Base-by-base conservation (phyloP, 2,888 invertebrate genomes). In the Oeneis ivallda region DNA sequence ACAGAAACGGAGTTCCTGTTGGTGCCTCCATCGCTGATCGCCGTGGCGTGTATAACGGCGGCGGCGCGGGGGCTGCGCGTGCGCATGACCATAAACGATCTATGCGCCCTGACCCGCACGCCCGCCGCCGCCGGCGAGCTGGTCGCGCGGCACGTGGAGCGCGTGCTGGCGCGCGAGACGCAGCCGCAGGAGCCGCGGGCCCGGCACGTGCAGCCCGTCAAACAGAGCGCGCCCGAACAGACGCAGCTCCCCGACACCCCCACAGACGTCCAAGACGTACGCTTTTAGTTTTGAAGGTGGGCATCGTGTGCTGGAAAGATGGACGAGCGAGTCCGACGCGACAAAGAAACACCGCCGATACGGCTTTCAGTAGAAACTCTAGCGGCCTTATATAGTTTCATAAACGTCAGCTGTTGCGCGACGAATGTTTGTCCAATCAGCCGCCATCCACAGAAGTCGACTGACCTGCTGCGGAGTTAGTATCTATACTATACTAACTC, bases 1-100 rank as follows among this genome's bases (percentile, higher is more conserved):
- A 84, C 93, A 95, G 96, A 96, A 84, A 94, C 95, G n/a, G 94
- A 94, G 73, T 94, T 96, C 77, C 93, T 95, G 70, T 92, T 94
- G 79, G 94, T 94, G 64, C 93, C 94, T 11, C 95, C 96, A 34
- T 96, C 96, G 0, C 78, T 95, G 78, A 93, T 95, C 17, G 95
- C 95, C 0, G 93, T 94, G 10, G 95, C 95, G 7, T 95, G 95
- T 78, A 92, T 96, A 63, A 93, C 94, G 52, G 94, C 95, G 0
- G 95, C 95, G 0, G 93, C 94, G 10, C 92, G 94, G 10, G 95
- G 95, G 0, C 76, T 94, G 66, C 86, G 89, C 11, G 89, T 91
- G 49, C 80, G 84, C 66, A 84, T 91, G 92, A 77, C 93, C 71
- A 74, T 90, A 81, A 81, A 78, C 72, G 87, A 91, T 47, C 78